A percentile compares a stretch with the other conserved stretches of the same genome.
These are phyloP conservation scores for Garrulus glandarius DNA, from an alignment of 2,797 vertebrate species.

Conservation along the genomic window DNA sequence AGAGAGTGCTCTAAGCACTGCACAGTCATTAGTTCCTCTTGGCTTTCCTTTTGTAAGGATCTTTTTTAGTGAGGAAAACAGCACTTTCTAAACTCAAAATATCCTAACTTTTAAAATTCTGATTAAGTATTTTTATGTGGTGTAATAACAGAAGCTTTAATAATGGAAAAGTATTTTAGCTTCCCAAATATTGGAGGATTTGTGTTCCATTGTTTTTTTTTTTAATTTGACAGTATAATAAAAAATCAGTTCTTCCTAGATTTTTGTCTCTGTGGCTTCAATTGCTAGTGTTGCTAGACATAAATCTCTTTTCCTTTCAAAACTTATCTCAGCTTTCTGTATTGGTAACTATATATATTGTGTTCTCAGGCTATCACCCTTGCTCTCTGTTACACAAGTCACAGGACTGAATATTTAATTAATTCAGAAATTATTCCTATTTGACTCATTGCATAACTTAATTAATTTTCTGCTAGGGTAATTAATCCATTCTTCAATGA, in stretches of 20 bases:
- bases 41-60: background rate
- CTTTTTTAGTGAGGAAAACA: background rate
- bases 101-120: background rate
- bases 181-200: background rate
- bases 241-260: background rate
- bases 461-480: slow-evolving; percentile 49
- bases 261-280: background rate
- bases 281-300: background rate
- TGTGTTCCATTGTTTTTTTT: background rate
- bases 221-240: background rate
- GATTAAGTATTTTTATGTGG: background rate
- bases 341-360: background rate
- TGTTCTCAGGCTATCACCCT: background rate
- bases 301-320: background rate
- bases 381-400: background rate
- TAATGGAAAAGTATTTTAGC: background rate
- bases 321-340: background rate
- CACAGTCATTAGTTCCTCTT: background rate
- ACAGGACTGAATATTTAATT: slow-evolving; percentile 11
- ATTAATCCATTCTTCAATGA: slow-evolving; percentile 42
- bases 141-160: background rate
- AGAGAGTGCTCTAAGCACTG: background rate
- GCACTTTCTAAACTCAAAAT: background rate
- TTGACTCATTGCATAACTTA: slow-evolving; percentile 21
- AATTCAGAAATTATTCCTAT: slow-evolving; percentile 48